phyloP scores from a whole-genome alignment of 2,113 vertebrate species.

The Thryonomys swinderianus region DNA sequence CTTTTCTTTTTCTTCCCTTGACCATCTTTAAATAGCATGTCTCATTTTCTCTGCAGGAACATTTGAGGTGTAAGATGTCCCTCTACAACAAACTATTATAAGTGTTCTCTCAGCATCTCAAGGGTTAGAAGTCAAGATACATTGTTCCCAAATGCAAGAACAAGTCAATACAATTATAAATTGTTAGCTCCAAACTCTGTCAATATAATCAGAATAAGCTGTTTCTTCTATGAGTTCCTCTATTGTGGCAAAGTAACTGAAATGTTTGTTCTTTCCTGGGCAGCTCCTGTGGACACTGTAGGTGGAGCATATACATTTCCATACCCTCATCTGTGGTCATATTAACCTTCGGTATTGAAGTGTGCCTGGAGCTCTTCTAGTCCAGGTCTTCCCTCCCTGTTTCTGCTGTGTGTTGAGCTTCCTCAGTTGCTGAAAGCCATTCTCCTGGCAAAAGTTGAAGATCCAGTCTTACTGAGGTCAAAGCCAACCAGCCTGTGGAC shows the following conservation, averaged over 20 bases:
- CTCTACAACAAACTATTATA: not conserved
- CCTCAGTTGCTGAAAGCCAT: not conserved
- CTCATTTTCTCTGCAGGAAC: slow-evolving; percentile 21
- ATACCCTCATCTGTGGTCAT: not conserved
- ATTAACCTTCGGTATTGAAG: not conserved
- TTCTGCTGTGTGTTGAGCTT: not conserved
- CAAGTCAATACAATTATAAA: not conserved
- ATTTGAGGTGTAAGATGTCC: not conserved
- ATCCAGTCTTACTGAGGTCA: not conserved
- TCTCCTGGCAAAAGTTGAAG: not conserved
- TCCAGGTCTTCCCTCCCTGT: not conserved
- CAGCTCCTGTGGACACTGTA: not conserved
- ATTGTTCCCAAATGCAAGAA: not conserved
- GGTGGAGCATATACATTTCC: not conserved
- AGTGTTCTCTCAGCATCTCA: not conserved
- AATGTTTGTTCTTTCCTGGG: not conserved
- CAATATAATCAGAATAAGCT: not conserved
- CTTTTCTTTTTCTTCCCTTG: not conserved
- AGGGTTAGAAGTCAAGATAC: not conserved
- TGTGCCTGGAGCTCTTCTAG: not conserved
- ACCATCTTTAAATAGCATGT: not conserved
- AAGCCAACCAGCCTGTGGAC: not conserved
- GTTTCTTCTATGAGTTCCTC: not conserved
- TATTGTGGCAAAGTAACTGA: not conserved
- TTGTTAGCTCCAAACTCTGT: not conserved